phyloP scores from a whole-genome alignment of 2,797 vertebrate genomes.

The Dallia pectoralis region DNA sequence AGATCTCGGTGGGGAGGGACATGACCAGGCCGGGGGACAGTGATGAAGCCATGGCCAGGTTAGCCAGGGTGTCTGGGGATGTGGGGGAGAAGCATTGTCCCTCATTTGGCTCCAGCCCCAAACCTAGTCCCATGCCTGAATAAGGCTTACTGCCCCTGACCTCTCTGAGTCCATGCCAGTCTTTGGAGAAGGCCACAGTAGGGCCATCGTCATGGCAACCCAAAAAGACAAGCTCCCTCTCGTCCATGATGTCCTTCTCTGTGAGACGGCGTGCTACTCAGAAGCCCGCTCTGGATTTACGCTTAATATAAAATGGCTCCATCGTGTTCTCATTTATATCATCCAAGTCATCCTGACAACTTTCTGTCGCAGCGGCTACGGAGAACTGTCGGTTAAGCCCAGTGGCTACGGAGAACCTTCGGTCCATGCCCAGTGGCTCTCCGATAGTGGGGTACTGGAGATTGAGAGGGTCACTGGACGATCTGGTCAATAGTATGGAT shows the following conservation, averaged over 20 bases:
- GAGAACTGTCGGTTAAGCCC: no score
- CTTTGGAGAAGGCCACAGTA: slow-evolving; percentile 55
- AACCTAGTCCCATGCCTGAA: slow-evolving; percentile 48
- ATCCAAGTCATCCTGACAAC: not conserved
- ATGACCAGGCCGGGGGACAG: slow-evolving; percentile 65
- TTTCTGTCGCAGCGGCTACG: not conserved
- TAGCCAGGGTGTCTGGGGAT: slow-evolving; percentile 64
- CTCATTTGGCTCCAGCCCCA: slow-evolving; percentile 51
- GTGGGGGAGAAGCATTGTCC: slow-evolving; percentile 56
- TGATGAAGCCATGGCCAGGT: slow-evolving; percentile 54
- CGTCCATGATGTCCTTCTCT: slow-evolving; percentile 46
- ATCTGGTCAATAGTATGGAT: not conserved
- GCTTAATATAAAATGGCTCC: not conserved
- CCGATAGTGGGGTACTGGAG: not conserved
- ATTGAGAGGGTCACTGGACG: not conserved
- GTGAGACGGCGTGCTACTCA: not conserved
- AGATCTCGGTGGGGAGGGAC: slow-evolving; percentile 79
- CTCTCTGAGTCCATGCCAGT: slow-evolving; percentile 32
- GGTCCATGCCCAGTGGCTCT: no score
- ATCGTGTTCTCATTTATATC: not conserved
- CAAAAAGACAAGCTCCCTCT: slow-evolving; percentile 69
- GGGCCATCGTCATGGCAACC: slow-evolving; percentile 60
- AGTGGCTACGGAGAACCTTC: not conserved
- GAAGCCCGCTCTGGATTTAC: not conserved
- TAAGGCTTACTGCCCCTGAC: slow-evolving; percentile 31